phyloP scores from a whole-genome alignment of 2,113 vertebrate genomes.

The Silurus asotus region DNA sequence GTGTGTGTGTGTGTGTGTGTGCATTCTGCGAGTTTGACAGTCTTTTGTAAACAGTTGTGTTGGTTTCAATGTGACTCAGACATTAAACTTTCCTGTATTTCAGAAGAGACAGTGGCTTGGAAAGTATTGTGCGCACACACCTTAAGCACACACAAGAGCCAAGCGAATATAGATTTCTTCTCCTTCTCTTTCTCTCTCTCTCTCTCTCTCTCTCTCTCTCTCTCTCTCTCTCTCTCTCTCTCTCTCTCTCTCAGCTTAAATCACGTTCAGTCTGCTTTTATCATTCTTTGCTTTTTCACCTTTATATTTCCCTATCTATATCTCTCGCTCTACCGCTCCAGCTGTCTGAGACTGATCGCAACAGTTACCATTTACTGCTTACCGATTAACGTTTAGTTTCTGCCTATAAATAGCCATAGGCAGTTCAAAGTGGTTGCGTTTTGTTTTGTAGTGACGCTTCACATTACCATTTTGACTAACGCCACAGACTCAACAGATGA shows the following conservation, averaged over 20 bases:
- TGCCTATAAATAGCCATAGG: conserved; percentile 6
- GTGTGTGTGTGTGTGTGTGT: conserved; percentile 43
- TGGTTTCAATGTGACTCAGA: conserved; percentile 72
- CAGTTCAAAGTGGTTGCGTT: not conserved
- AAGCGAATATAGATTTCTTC: conserved; percentile 63
- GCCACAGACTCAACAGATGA: conserved; percentile 12
- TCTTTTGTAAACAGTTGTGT: conserved; percentile 71
- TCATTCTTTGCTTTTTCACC: not conserved
- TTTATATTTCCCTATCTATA: not conserved
- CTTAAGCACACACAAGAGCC: conserved; percentile 61
- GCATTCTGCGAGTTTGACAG: conserved; percentile 64
- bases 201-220: not conserved
- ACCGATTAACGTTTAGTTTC: not conserved
- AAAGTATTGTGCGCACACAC: conserved; percentile 69
- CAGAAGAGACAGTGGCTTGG: conserved; percentile 68
- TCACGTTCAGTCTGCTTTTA: not conserved
- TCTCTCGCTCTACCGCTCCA: not conserved
- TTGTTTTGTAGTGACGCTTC: not conserved
- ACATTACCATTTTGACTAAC: conserved; percentile 17
- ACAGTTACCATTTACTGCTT: not conserved
- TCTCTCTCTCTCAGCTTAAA: not conserved
- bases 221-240: conserved; percentile 5
- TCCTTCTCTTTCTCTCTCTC: not conserved
- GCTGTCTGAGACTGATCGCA: not conserved
- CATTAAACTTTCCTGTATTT: conserved; percentile 71